These are phyloP conservation scores for Notechis scutatus DNA, from an alignment of 2,113 vertebrate species.

Conservation along the genomic window DNA sequence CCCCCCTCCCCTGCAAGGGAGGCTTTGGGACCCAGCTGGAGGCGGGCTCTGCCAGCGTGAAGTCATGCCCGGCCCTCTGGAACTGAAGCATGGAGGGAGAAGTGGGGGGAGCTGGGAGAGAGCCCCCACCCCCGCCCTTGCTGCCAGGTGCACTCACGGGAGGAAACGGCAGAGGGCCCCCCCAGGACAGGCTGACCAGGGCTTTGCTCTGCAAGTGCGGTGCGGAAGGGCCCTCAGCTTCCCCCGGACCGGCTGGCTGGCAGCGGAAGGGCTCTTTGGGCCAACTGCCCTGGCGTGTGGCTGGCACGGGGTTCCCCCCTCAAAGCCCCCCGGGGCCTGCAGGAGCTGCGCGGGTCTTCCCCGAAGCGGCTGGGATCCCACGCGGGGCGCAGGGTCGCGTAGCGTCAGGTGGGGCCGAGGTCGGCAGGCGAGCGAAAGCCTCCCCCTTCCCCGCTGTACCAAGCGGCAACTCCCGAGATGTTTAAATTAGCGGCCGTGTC, in stretches of 20 bases:
- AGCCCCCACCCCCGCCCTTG: neutral
- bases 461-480: conserved; percentile 54
- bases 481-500: conserved; percentile 53
- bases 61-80: neutral
- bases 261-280: neutral
- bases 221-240: neutral
- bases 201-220: neutral
- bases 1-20: neutral
- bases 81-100: neutral
- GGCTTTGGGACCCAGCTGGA: neutral
- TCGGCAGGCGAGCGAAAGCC: conserved; percentile 2
- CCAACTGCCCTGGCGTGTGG: neutral
- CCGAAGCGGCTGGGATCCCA: neutral
- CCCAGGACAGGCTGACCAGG: neutral
- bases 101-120: neutral
- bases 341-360: neutral
- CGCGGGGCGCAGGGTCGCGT: no score
- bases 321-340: neutral
- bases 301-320: neutral
- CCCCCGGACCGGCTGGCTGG: neutral
- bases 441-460: conserved; percentile 33
- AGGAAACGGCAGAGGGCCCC: neutral
- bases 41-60: neutral
- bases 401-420: neutral
- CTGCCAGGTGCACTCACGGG: neutral